Base-by-base conservation (phyloP, 1,140 invertebrate genomes). In the Teleopsis dalmanni region DNA sequence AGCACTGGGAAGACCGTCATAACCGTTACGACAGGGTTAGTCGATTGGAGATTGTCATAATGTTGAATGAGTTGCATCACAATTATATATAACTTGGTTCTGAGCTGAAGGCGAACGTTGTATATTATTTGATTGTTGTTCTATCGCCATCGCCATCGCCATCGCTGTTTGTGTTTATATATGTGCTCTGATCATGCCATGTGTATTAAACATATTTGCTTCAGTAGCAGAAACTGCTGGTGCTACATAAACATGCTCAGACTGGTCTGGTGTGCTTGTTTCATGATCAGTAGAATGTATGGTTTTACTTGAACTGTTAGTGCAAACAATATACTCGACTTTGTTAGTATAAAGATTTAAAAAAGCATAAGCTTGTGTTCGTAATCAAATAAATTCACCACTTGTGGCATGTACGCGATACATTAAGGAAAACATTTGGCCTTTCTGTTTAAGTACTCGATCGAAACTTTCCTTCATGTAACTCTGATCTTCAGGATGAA, bases 391-490 rank as follows among this genome's bases (percentile, higher is more conserved):
- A 83, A 90, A 97, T 54, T 98, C 93, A 59, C 89, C 80, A 68
- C 85, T 94, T 74, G 96, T 97, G 34, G 89, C 87, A 56, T 91
- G 81, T 76, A 95, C 95, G 62, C 94, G 82, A 73, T 97, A 97
- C 84, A 96, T 91, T 11, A 93, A 80, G 3, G 92, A 93, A 72
- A 96, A 85, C 52, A 95, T 87, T 75, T 97, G 93, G 31, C 95
- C 95, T 72, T 97, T 97, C 46, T 95, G 73, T 73, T 96, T 97
- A 36, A 96, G 73, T 34, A 95, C 93, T 84, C 96, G 91, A 62
- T 98, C 93, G 74, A 98, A 98, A 68, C 88, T 95, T 63, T 98
- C 95, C 62, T 94, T 91, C 89, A 98, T 95, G 64, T 96, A 92
- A 27, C 84, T 84, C 61, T 91, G 85, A 73, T 98, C 95, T 64